Percentiles rank a stretch among this genome's conserved stretches.
phyloP scores from a whole-genome alignment of 2,888 invertebrate species.

The Phaedon cochleariae region DNA sequence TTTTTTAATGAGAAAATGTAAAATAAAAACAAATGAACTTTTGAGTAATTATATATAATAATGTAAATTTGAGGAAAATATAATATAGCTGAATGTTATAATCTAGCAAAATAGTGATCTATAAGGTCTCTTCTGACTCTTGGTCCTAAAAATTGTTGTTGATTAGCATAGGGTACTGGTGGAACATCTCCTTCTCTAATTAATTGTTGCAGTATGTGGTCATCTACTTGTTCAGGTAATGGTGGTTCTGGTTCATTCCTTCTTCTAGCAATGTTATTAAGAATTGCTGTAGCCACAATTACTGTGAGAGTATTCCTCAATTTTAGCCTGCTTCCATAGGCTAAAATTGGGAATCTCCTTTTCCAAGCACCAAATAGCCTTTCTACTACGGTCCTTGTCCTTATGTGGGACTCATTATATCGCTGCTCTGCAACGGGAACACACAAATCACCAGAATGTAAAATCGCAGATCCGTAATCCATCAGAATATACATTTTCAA shows the following conservation, averaged over 20 bases:
- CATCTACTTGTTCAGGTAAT: constrained; percentile 4
- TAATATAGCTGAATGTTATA: too few relatives aligned
- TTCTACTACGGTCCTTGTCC: constrained; percentile 17
- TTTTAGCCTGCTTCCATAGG: constrained; percentile 9
- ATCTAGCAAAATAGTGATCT: background rate
- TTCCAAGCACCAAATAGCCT: constrained; percentile 17
- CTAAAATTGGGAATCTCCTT: constrained; percentile 18
- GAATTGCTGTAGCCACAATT: constrained; percentile 12
- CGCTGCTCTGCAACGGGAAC: constrained; percentile 4
- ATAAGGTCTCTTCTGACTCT: background rate
- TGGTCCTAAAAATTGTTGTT: background rate
- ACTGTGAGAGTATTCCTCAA: background rate
- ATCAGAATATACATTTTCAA: too few relatives aligned
- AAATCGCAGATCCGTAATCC: too few relatives aligned
- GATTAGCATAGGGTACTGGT: background rate
- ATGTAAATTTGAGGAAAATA: too few relatives aligned
- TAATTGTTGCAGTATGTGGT: constrained; percentile 4
- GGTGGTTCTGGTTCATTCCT: constrained; percentile 12
- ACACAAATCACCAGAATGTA: too few relatives aligned
- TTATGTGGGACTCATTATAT: constrained; percentile 22
- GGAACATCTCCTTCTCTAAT: constrained; percentile 9
- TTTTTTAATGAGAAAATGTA: too few relatives aligned
- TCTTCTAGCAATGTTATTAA: constrained; percentile 15
- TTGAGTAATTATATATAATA: too few relatives aligned
- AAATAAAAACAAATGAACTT: too few relatives aligned